Evolutionary conservation across 2,888 invertebrate genomes (phyloP), one percentile per base, ranked within the genome.

Genomic region (Archaeoteleia sp.): DNA sequence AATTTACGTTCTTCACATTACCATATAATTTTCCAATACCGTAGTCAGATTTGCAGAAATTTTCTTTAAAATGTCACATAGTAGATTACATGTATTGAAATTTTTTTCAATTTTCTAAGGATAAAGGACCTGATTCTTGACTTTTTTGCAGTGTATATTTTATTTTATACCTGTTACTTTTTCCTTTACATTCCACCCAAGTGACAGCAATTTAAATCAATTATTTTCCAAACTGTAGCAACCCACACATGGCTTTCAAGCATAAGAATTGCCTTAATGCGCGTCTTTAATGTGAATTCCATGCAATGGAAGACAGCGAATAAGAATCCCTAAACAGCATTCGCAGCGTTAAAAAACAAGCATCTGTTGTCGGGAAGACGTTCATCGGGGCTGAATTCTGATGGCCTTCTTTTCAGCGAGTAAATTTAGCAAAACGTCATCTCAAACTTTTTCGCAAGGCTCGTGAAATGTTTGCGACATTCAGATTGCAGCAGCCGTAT

Each of bases 401-500:
- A 62, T 46, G 62, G 42, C 53, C 62, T 54, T 46, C 54, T 62
- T 62, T 54, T 62, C 48, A 46, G 53, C 53, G 62, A 40, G 34
- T 54, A 54, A 62, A 54, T 62, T 62, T 54, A 54, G 46, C 53
- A 40, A 46, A 54, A 54, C 54, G 62, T 62, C 62, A 63, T 63
- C 5, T 63, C 55, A 48, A 55, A 55, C 49, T 55, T 63, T 63
- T 55, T 63, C 54, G 62, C 48, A 45, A 10, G 8, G 57, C 58
- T 40, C 8, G 42, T 39, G 54, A 54, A 62, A 29, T 62, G 62
- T 55, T 48, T 46, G 62, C 54, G 62, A 62, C 62, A 62, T 62
- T 62, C 54, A 49, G 62, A 62, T 62, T 62, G 62, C 46, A 13
- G 30, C 32, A 35, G 54, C 35, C 54, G 54, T 55, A 48, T 62